Conservation (phyloP, 2,113 vertebrate species). For the Eulemur rufifrons region DNA sequence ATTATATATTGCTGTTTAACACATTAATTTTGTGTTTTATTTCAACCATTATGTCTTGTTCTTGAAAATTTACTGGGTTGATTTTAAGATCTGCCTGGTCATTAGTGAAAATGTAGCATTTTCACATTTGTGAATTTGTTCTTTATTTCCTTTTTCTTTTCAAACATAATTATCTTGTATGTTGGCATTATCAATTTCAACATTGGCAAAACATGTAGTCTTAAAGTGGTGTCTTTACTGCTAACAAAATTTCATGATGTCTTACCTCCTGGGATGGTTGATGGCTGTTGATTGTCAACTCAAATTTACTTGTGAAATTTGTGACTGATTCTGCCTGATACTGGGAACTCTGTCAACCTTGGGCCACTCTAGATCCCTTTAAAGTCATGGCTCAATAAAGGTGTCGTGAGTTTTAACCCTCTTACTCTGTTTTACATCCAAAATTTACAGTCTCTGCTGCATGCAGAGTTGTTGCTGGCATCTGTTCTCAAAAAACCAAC, state of each 20-base stretch:
- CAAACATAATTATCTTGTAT: background rate
- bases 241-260: background rate
- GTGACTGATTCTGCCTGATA: background rate
- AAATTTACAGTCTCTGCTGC: background rate
- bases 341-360: background rate
- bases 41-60: background rate
- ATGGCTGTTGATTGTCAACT: background rate
- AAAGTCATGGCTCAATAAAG: background rate
- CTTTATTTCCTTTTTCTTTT: background rate
- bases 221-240: background rate
- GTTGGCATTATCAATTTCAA: background rate
- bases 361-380: background rate
- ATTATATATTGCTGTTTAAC: background rate
- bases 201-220: background rate
- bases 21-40: background rate
- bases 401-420: background rate
- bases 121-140: background rate
- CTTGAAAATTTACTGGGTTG: background rate
- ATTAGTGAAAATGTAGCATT: background rate
- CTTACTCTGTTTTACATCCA: background rate
- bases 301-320: background rate
- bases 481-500: background rate
- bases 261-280: background rate
- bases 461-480: background rate
- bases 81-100: background rate